Evolutionary conservation across 2,113 vertebrate species (phyloP).

Genomic region (human (Homo sapiens)): DNA sequence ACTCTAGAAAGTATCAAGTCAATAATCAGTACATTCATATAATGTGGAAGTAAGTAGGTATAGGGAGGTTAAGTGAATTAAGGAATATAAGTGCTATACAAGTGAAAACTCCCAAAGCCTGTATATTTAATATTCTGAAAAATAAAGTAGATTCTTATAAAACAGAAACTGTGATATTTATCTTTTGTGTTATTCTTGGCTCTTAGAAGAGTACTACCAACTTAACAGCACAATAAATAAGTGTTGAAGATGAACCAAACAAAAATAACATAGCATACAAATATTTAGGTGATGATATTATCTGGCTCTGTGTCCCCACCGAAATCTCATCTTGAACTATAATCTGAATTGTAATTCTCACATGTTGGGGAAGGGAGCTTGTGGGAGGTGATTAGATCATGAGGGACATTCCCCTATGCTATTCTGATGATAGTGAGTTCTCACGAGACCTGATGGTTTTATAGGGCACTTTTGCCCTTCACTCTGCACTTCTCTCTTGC

Average conservation of each 20-base stretch:
- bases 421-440: too few relatives aligned
- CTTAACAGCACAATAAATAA: not conserved
- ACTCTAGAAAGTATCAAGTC: not conserved
- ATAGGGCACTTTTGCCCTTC: too few relatives aligned
- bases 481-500: too few relatives aligned
- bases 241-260: not conserved
- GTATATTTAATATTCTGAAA: not conserved
- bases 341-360: too few relatives aligned
- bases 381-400: too few relatives aligned
- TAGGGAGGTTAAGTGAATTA: not conserved
- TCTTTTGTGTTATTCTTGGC: not conserved
- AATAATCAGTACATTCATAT: not conserved
- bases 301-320: too few relatives aligned
- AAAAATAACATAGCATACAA: not conserved
- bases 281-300: not conserved
- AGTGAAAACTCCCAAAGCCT: not conserved
- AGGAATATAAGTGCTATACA: not conserved
- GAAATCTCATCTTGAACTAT: too few relatives aligned
- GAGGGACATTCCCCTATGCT: too few relatives aligned
- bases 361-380: too few relatives aligned
- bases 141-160: not conserved
- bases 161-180: not conserved
- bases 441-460: too few relatives aligned
- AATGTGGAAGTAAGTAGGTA: too few relatives aligned
- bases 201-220: not conserved